phyloP scores from a whole-genome alignment of 2,797 vertebrate genomes.

The Gambelia wislizenii region DNA sequence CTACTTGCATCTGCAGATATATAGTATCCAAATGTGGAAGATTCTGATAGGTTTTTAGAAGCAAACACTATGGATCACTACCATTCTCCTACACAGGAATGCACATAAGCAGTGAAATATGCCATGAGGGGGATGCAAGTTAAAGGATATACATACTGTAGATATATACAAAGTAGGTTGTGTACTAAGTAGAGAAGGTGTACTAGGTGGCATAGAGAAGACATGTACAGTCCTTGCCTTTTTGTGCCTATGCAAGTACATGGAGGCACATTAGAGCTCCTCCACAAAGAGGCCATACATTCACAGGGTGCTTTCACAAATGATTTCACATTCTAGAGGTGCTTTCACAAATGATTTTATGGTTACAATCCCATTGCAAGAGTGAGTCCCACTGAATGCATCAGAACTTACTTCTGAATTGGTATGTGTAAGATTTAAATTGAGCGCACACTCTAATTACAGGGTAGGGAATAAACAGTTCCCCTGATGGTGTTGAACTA shows the following conservation, averaged over 20 bases:
- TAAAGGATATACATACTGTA: neutral
- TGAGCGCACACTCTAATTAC: neutral
- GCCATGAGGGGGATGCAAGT: neutral
- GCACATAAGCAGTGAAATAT: neutral
- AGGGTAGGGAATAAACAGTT: no score
- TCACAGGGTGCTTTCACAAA: neutral
- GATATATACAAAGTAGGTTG: neutral
- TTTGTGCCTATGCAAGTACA: neutral
- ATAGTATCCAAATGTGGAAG: neutral
- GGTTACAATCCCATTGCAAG: neutral
- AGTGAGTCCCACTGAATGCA: neutral
- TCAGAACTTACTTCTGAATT: neutral
- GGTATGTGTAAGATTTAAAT: neutral
- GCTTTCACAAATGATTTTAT: constrained; percentile 8
- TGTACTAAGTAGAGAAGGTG: neutral
- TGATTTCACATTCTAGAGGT: no score
- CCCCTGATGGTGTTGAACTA: no score
- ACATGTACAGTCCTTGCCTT: neutral
- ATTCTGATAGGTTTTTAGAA: neutral
- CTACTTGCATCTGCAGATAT: neutral
- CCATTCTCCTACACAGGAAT: neutral
- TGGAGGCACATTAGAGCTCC: neutral
- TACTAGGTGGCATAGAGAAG: neutral
- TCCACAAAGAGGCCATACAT: neutral
- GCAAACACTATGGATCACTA: neutral